Base-by-base conservation (phyloP, 2,113 vertebrate genomes). In the Syngnathus scovelli region DNA sequence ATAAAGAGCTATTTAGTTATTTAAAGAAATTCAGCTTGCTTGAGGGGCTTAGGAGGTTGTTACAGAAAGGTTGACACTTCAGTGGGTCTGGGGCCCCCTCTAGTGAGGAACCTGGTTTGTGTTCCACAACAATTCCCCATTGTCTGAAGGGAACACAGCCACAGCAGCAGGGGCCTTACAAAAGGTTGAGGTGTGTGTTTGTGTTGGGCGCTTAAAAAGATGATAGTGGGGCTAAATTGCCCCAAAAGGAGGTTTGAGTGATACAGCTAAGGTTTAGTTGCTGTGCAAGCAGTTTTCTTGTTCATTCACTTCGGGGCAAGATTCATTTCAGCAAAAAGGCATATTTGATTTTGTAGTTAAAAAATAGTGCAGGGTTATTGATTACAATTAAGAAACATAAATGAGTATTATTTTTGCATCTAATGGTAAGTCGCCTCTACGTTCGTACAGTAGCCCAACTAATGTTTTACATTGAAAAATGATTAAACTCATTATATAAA, bases 31-130 rank as follows among this genome's bases (percentile, higher is more conserved):
- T 8, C 21, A 27, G 21, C 39, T 39, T 11, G 75, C 68, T 68
- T 33, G 68, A 67, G 44, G 78, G 44, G 60, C 75, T 72, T 65
- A 78, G 52, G 71, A 56, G 63, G 54, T 64, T 64, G 76, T 63
- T 77, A 63, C 61, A 78, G 21, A 70, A 70, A n/a, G 68, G 63
- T 69, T 67, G 74, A 0, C 62, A 65, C 64, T 67, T 75, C 59
- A 61, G 63, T 81, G 78, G 81, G 85, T 78, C 71, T 87, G 86
- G 72, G 82, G 91, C 91, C 87, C 91, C 90, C 89, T 89, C 91
- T 90, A 91, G 91, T 90, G 89, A 89, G 85, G 76, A 72, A 52
- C 74, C 56, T 13, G 61, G 49, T 76, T 48, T 64, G 70, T 67
- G 79, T 76, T 82, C 74, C 62, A 33, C 61, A 59, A 15, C 12